Evolutionary conservation across 1,140 invertebrate species (phyloP), one percentile per base, ranked within the genome.

Genomic region (Euura saliciscinereae): DNA sequence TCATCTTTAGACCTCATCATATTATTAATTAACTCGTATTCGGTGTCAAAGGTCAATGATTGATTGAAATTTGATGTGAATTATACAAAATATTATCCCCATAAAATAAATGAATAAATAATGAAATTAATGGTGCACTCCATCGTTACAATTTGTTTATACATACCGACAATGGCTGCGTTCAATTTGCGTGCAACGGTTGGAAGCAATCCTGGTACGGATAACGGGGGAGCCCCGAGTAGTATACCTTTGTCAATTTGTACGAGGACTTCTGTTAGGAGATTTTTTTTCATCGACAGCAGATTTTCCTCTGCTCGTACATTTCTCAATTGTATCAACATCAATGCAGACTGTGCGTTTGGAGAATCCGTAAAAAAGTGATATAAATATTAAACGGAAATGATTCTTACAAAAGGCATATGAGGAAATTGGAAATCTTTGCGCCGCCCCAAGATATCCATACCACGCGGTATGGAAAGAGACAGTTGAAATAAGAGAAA

Each of bases 181-280:
- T 87, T 89, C 10, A 90, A 71, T 73, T 82, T 81, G 69, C 86
- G 85, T 44, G 91, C 91, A 83, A 89, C 88, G 68, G 85, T 82
- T 76, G 90, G 89, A 70, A 92, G 81, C 66, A 92, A 77, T 70
- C 87, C 80, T 68, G 84, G 79, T 77, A 88, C 83, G 69, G 80
- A 78, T 69, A 85, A 80, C 74, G 92, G 77, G 7, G 94, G 93
- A 66, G 92, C 92, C 8, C 95, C 95, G 88, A 97, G 92, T 28
- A 97, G 82, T 73, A 97, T 87, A 3, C 95, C 96, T 88, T 93
- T 91, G 86, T 98, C 96, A 83, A 94, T 90, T 71, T 91, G 90
- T 83, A 92, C 89, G 68, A 95, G 89, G 51, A 91, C 89, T 76
- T 91, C 84, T 77, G 88, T 82, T 8, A 90, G 78, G 66, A 74